phyloP scores from a whole-genome alignment of 1,140 invertebrate species.

The Anastrepha ludens region DNA sequence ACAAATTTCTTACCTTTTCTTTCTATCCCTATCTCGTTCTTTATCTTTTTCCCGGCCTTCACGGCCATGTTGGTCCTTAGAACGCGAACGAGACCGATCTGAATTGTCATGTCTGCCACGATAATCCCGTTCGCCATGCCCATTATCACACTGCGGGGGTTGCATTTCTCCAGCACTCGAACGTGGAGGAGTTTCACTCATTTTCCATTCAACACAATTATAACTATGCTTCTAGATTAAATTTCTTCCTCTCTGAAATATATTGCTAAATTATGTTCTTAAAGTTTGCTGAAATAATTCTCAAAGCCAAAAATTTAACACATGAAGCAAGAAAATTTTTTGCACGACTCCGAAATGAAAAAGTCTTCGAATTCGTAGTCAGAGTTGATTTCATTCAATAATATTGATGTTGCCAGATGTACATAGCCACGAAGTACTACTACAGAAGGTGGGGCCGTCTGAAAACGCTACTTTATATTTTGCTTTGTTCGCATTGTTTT shows the following conservation, averaged over 20 bases:
- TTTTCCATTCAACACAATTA: slow-evolving; percentile 41
- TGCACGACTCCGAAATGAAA: slow-evolving; percentile 3
- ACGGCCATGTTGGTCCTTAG: slow-evolving; percentile 50
- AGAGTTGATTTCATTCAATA: not conserved
- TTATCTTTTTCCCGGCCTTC: slow-evolving; percentile 57
- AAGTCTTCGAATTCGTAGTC: not conserved
- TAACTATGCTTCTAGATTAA: not conserved
- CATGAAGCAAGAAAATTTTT: not conserved
- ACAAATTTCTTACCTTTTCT: slow-evolving; percentile 51
- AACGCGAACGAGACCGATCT: slow-evolving; percentile 64
- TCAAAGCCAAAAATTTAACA: not conserved
- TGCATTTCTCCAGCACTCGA: slow-evolving; percentile 50
- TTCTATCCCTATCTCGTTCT: slow-evolving; percentile 55
- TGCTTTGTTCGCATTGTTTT: too few species aligned
- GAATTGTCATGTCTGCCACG: slow-evolving; percentile 30
- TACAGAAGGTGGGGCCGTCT: too few species aligned
- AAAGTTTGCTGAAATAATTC: not conserved
- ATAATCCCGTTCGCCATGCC: slow-evolving; percentile 20
- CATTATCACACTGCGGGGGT: not conserved
- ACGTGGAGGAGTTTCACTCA: slow-evolving; percentile 66
- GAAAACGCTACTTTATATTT: too few species aligned
- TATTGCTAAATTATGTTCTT: not conserved
- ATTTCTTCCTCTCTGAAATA: not conserved
- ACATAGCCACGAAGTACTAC: too few species aligned
- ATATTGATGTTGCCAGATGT: not conserved